Base-by-base conservation (phyloP, 2,113 vertebrate species). In the Lontra canadensis region DNA sequence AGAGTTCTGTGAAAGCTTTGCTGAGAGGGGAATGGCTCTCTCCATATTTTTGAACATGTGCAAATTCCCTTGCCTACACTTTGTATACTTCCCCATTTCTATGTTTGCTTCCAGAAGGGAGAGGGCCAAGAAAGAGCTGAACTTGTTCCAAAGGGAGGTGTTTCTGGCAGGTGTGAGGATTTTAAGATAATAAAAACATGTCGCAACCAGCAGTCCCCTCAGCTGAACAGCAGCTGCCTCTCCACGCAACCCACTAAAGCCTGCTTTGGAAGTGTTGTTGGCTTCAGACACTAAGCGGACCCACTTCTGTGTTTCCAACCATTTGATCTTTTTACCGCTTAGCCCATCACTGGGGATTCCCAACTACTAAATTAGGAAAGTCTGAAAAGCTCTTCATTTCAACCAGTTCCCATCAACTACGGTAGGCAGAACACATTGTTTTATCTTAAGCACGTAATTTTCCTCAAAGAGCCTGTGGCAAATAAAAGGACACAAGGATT, bases 111-210 rank as follows among this genome's bases (percentile, higher is more conserved):
- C 94, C 95, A 97, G 96, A 73, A 97, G n/a, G 57, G 96, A 98
- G 63, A 97, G 87, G 96, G 96, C 96, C 98, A 98, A 98, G 97
- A 98, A 98, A 96, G 29, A 97, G 93, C 95, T 91, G 67, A 97
- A 97, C 88, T 95, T 94, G 97, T 96, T 98, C 97, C 98, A 98
- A 88, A 83, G 97, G 98, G 98, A 98, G 96, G 97, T 98, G 97
- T 98, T 98, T 98, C 98, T 98, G 98, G 98, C 98, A 98, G 94
- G 95, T 98, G 86, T 36, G 88, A 65, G 63, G 92, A 78, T 88
- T 97, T 97, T 93, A 76, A 95, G 96, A 97, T 95, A 98, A 98
- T 97, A 97, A 97, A 98, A 98, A 97, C 98, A 97, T 91, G 97
- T 97, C 98, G 96, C 97, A 98, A 97, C 90, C 98, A 98, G 95